Percentiles rank a stretch among this genome's conserved stretches.
phyloP scores from a whole-genome alignment of 2,113 vertebrate species.

The Felis catus region F.catus_Fca126_mat1.0 CM031416.1:140843001-140843500 shows the following conservation, averaged over 20 bases:
- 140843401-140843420: conserved; percentile 85
- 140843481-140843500: conserved; percentile 81
- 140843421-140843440: conserved; percentile 81
- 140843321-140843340: background rate
- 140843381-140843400: conserved; percentile 82
- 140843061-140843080: background rate
- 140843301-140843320: background rate
- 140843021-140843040: background rate
- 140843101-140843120: background rate
- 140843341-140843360: conserved; percentile 82
- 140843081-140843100: background rate
- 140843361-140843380: conserved; percentile 78
- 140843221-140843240: background rate
- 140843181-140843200: conserved; percentile 56
- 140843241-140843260: background rate
- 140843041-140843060: background rate
- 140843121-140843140: background rate
- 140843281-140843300: conserved; percentile 36
- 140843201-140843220: background rate
- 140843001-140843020: rapidly evolving
- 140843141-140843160: conserved; percentile 37
- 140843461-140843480: conserved; percentile 83
- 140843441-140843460: conserved; percentile 85
- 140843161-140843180: conserved; percentile 72
- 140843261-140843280: conserved; percentile 50